Evolutionary conservation across 2,888 invertebrate genomes (phyloP).

Genomic region (Urechis unicinctus): DNA sequence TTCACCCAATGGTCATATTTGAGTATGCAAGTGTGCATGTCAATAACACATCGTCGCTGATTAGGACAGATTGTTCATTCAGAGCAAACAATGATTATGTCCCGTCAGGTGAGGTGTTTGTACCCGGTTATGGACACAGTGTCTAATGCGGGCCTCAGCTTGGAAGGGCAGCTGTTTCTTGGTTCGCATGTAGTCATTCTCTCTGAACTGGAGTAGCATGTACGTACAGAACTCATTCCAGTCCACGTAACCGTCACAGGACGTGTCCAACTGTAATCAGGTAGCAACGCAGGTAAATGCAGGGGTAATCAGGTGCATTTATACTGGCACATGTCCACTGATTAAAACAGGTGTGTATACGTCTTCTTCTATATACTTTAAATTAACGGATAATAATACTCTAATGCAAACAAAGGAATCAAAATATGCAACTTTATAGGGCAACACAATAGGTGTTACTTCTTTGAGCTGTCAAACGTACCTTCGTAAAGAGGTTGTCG

Average conservation of each 20-base stretch:
- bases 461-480: no score
- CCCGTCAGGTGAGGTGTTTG: no score
- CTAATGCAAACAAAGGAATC: no score
- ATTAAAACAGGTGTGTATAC: not conserved
- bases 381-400: no score
- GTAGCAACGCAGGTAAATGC: not conserved
- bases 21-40: no score
- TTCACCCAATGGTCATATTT: no score
- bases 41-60: not conserved
- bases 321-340: no score
- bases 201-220: slow-evolving; percentile 43
- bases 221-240: slow-evolving; percentile 51
- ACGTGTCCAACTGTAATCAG: slow-evolving; percentile 42
- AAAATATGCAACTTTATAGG: no score
- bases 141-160: slow-evolving; percentile 42
- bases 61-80: not conserved
- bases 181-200: slow-evolving; percentile 46
- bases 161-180: slow-evolving; percentile 44
- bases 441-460: no score
- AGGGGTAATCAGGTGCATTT: no score
- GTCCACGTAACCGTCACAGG: slow-evolving; percentile 47
- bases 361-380: no score
- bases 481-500: slow-evolving; percentile 47
- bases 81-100: not conserved
- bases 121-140: slow-evolving; percentile 48